phyloP scores from a whole-genome alignment of 2,797 vertebrate species.

The Siniperca scherzeri region DNA sequence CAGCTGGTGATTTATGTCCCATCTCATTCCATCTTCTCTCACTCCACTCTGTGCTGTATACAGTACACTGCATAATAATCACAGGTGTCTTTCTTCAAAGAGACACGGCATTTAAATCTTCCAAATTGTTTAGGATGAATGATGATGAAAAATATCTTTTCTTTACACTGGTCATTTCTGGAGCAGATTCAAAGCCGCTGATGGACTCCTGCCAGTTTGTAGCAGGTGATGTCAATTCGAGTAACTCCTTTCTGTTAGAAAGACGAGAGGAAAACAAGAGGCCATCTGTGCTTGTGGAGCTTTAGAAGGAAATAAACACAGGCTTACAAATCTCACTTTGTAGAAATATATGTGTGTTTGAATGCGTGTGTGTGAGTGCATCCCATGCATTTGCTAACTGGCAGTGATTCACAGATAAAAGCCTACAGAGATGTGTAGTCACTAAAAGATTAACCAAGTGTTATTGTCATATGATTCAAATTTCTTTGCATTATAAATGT shows the following conservation, averaged over 20 bases:
- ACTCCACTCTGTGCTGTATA: constrained; percentile 22
- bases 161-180: constrained; percentile 17
- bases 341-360: constrained; percentile 23
- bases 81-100: constrained; percentile 29
- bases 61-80: constrained; percentile 37
- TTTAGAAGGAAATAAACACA: constrained; percentile 50
- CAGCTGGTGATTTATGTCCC: constrained; percentile 66
- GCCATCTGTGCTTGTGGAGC: constrained; percentile 58
- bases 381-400: constrained; percentile 61
- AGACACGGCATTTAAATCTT: constrained; percentile 6
- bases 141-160: constrained; percentile 22
- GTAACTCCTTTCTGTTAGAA: constrained; percentile 44
- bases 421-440: constrained; percentile 57
- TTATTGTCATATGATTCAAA: constrained; percentile 80
- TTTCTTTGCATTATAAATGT: constrained; percentile 83
- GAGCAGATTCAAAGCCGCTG: constrained; percentile 14
- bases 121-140: constrained; percentile 18
- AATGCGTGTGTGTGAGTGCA: constrained; percentile 14
- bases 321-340: constrained; percentile 45
- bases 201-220: constrained; percentile 37
- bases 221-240: constrained; percentile 67
- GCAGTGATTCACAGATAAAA: constrained; percentile 66
- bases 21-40: constrained; percentile 41
- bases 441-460: constrained; percentile 82
- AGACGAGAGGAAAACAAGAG: constrained; percentile 43